These are phyloP conservation scores for Procambarus virginalis DNA, from an alignment of 1,140 invertebrate species.

Conservation along the genomic window DNA sequence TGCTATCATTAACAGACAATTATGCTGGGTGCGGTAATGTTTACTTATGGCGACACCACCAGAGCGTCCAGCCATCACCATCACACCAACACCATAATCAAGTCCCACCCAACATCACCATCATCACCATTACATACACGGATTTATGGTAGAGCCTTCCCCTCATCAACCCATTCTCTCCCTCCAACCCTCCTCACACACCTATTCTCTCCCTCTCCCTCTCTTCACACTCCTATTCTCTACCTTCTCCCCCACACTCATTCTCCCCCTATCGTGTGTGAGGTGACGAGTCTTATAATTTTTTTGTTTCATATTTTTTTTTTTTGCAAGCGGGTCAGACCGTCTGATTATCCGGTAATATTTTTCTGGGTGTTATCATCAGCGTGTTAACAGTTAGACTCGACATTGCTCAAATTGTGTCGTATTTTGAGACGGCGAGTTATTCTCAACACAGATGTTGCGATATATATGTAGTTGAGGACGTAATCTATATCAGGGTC, in stretches of 20 bases:
- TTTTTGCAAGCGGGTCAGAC: not conserved
- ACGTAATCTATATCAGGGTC: not conserved
- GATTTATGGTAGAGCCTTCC: not conserved
- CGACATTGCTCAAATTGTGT: constrained; percentile 2
- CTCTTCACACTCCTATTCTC: not conserved
- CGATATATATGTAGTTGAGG: constrained; percentile 5
- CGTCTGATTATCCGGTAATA: constrained; percentile 28
- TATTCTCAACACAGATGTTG: constrained; percentile 12
- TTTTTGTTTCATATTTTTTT: not conserved
- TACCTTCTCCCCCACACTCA: not conserved
- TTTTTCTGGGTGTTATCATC: constrained; percentile 8
- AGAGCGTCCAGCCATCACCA: not conserved
- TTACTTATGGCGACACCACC: not conserved
- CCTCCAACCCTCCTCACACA: not conserved
- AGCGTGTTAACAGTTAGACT: constrained; percentile 11
- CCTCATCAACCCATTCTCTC: not conserved
- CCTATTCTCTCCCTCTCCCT: too few relatives aligned
- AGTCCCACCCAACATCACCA: not conserved
- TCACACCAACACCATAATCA: constrained; percentile 6
- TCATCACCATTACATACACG: constrained; percentile 17
- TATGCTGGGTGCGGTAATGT: not conserved
- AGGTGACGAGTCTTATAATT: not conserved
- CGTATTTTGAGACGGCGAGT: not conserved
- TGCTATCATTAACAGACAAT: constrained; percentile 21
- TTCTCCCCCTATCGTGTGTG: not conserved